Base-by-base conservation (phyloP, 2,888 invertebrate species). In the Sminthurides aquaticus region DNA sequence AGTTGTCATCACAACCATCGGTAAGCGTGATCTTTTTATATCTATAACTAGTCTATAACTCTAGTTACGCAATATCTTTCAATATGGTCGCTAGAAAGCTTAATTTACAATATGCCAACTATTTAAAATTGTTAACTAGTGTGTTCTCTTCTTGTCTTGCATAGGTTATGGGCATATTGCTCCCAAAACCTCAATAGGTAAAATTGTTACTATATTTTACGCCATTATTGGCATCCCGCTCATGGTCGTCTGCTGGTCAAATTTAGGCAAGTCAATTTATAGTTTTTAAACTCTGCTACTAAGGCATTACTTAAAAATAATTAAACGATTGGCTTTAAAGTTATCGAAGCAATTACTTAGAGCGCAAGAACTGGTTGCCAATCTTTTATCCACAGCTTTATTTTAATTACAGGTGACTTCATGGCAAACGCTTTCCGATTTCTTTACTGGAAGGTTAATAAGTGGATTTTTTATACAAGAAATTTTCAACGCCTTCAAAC, bases 1-100 rank as follows among this genome's bases (percentile, higher is more conserved):
- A 77, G 92, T 95, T 75, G 93, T 95, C 73, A 95, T 95, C 79
- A 95, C 95, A 62, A 95, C 95, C 43, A 95, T 95, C 72, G 95
- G 94, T 93, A 77, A 84, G 52, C 43, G 43, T 11, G 18, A 43
- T 11, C 43, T 11, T 18, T 43, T 11, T 18, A 43, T 18, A 43
- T 43, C 18, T 43, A 8, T 43, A 18, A 11, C 43, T 43, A 43
- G 8, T 43, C 18, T 43, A 11, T 43, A 8, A 11, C 18, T 18
- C 43, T 8, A 18, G 8, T 18, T 43, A 18, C 43, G 18, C 43
- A 43, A 43, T n/a, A n/a, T n/a, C n/a, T n/a, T n/a, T n/a, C n/a
- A n/a, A n/a, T n/a, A n/a, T n/a, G n/a, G n/a, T n/a, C n/a, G n/a
- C n/a, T n/a, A 24, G 15, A 34, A 29, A 58, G 22, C 15, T 48